A percentile compares a stretch with the other conserved stretches of the same genome.
Conservation (phyloP, 2,888 invertebrate genomes). For the Dorcus parallelipipedus region DNA sequence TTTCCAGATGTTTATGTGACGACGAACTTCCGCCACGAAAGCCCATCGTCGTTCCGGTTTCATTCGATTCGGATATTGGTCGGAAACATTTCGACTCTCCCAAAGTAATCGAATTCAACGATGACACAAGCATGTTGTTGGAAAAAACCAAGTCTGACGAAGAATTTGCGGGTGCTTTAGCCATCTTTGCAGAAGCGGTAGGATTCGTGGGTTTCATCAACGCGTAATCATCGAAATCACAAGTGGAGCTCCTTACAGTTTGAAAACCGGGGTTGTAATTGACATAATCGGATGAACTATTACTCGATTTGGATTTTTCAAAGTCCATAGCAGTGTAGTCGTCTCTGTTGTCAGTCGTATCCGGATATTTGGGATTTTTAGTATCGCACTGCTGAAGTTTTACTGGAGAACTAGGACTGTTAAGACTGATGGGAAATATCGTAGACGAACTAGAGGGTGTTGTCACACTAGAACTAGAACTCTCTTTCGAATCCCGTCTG, state of each 20-base stretch:
- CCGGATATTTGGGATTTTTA: conserved; percentile 24
- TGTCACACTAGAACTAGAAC: conserved; percentile 49
- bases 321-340: conserved; percentile 45
- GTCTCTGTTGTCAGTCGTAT: conserved; percentile 7
- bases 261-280: conserved; percentile 37
- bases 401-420: conserved; percentile 64
- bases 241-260: not conserved
- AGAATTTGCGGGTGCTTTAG: conserved; percentile 51
- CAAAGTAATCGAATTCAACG: conserved; percentile 29
- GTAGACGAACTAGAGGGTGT: conserved; percentile 60
- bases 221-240: conserved; percentile 5
- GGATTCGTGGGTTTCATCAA: conserved; percentile 9
- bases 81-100: conserved; percentile 19
- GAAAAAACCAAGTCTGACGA: conserved; percentile 42
- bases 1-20: conserved; percentile 25
- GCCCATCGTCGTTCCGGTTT: not conserved
- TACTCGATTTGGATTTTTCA: conserved; percentile 17
- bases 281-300: conserved; percentile 39
- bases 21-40: conserved; percentile 18
- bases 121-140: conserved; percentile 29
- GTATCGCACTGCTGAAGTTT: conserved; percentile 37
- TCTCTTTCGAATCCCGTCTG: conserved; percentile 49
- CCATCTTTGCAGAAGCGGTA: conserved; percentile 15
- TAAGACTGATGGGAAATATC: conserved; percentile 66
- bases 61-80: conserved; percentile 28